Evolutionary conservation across 2,113 vertebrate genomes (phyloP), one percentile per base, ranked within the genome.

Genomic region (Entosphenus tridentatus): DNA sequence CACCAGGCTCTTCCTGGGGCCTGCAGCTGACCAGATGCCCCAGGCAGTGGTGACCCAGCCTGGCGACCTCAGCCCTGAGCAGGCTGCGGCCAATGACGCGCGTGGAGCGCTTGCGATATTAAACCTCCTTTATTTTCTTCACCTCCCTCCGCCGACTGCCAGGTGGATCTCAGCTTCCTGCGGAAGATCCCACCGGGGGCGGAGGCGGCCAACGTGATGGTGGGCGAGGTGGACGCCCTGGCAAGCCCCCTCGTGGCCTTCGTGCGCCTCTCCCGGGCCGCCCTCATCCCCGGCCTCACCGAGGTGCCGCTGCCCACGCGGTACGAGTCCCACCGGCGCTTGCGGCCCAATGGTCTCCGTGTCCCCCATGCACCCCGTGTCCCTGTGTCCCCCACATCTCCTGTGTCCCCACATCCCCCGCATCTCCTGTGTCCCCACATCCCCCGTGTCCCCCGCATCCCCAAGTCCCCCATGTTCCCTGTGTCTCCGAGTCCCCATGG

Each of bases 111-210:
- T 39, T 39, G 39, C 39, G 39, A 39, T 39, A 39, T 39, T 39
- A 39, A 39, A 39, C 39, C 39, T 39, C 39, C 6, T 39, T 39
- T 6, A 39, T 39, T 39, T 39, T 7, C 39, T 39, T 39, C 39
- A 39, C 72, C 68, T 11, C 56, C 62, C 3, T 58, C 56, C 11
- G 14, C 39, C 12, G 71, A 7, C 70, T 58, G 71, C n/a, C 74
- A 96, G 90, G 74, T 93, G 65, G 95, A 85, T 78, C 95, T 96
- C 72, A 98, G 92, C 69, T 96, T 98, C 78, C 96, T 96, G 80
- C 96, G 95, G 82, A 98, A 98, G 83, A 95, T 98, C 56, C 93
- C 93, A n/a, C 82, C 88, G 73, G 88, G 96, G 55, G 89, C 92
- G 0, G 93, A 98, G 74, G 93, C 93, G 5, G 96, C 93, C 69